Percentiles rank a stretch among this genome's conserved stretches.
phyloP scores from a whole-genome alignment of 2,888 invertebrate species.

The Noctua pronuba region DNA sequence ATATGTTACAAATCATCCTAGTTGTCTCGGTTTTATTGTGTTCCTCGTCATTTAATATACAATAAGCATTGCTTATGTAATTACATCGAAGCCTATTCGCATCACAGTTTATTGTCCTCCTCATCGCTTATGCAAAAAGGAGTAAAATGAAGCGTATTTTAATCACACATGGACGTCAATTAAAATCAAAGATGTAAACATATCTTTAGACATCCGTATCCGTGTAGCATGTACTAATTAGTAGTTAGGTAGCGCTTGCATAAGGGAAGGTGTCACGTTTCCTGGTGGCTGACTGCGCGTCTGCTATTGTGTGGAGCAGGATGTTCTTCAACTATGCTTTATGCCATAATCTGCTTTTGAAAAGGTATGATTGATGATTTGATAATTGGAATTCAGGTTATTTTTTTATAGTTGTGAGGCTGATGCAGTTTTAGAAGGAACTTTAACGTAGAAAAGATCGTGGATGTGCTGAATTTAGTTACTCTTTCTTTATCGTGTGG shows the following conservation, averaged over 20 bases:
- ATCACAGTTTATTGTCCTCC: background rate
- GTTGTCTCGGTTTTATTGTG: background rate
- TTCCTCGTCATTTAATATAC: background rate
- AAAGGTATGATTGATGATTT: background rate
- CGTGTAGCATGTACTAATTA: conserved; percentile 47
- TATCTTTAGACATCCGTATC: conserved; percentile 23
- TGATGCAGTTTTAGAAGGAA: background rate
- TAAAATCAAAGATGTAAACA: conserved; percentile 30
- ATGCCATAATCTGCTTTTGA: background rate
- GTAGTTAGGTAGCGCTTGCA: conserved; percentile 38
- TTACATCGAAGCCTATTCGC: background rate
- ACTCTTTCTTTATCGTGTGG: no score
- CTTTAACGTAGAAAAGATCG: background rate
- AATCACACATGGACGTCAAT: conserved; percentile 19
- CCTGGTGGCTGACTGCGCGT: conserved; percentile 30
- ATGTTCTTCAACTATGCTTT: background rate
- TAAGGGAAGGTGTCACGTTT: conserved; percentile 42
- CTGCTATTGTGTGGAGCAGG: conserved; percentile 1
- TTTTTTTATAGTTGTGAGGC: background rate
- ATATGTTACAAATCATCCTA: background rate
- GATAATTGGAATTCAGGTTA: background rate
- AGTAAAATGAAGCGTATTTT: conserved; percentile 23
- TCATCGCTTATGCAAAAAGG: conserved; percentile 19
- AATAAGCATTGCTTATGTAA: background rate
- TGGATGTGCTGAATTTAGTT: background rate